Base-by-base conservation (phyloP, 2,113 vertebrate genomes). In the Origma solitaria region DNA sequence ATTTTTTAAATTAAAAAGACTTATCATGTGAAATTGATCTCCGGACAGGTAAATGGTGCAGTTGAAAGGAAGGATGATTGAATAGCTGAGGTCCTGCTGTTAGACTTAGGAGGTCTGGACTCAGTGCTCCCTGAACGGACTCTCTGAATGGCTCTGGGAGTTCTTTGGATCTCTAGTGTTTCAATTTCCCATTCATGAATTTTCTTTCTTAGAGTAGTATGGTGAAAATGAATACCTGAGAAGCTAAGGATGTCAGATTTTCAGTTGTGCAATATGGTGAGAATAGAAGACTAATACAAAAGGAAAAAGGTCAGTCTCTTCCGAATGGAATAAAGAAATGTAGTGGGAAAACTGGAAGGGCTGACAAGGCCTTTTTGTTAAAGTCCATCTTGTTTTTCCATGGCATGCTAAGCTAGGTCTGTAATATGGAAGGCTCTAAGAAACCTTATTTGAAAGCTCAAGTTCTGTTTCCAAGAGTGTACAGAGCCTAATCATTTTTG, bases 101-200 rank as follows among this genome's bases (percentile, higher is more conserved):
- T 86, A 89, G 40, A 64, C 68, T 65, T 72, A 33, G 85, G 57
- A 95, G 57, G 73, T 82, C 92, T 87, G 73, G 44, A 23, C 83
- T 76, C 72, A 64, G 44, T 27, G 75, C 72, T 84, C 81, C 24
- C 64, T 94, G 85, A 88, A 90, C 70, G 13, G 15, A 33, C 66
- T 88, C 50, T 38, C 66, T 94, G 82, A 96, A 95, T 75, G 72
- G 83, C 64, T 70, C 47, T 87, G 54, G 64, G 56, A 95, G 57
- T 45, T 84, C 57, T 92, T 79, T 7, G 11, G 77, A 35, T 61
- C 60, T 65, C 61, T 51, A 16, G 69, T 61, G 65, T 65, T 94
- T 95, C 80, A 51, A 68, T 94, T 96, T 94, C 91, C 93, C 65
- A 72, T 83, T 96, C 94, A 97, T 89, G 89, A 95, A 89, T 94